Percentiles rank a stretch among this genome's conserved stretches.
Conservation (phyloP, 2,888 invertebrate species). For the Orchestes rusci region DNA sequence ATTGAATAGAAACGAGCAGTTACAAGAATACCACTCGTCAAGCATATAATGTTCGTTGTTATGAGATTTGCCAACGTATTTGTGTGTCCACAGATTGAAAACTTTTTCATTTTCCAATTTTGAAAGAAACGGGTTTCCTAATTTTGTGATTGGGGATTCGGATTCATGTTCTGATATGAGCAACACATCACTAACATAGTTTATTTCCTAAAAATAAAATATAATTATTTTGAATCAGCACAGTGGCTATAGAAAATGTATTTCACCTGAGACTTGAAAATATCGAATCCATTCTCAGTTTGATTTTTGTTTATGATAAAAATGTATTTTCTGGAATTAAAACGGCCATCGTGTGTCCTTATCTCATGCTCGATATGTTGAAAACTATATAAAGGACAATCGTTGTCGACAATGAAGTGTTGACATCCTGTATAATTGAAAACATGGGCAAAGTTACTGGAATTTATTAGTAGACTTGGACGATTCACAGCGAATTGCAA, state of each 20-base stretch:
- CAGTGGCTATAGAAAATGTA: too few species aligned
- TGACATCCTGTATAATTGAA: slow-evolving; percentile 32
- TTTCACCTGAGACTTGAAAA: slow-evolving; percentile 50
- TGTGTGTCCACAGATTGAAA: slow-evolving; percentile 29
- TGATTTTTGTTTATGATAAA: slow-evolving; percentile 58
- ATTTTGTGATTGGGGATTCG: too few species aligned
- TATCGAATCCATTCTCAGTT: slow-evolving; percentile 53
- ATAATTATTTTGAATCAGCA: too few species aligned
- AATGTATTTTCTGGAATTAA: slow-evolving; percentile 41
- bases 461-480: neutral
- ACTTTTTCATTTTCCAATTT: neutral
- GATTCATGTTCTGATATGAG: slow-evolving; percentile 42
- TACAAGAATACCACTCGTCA: slow-evolving; percentile 30
- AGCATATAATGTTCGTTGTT: slow-evolving; percentile 23
- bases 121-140: too few species aligned
- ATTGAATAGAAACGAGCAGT: slow-evolving; percentile 26
- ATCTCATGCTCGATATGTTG: slow-evolving; percentile 28
- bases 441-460: slow-evolving; percentile 11
- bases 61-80: slow-evolving; percentile 25
- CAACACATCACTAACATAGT: slow-evolving; percentile 34
- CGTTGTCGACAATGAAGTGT: slow-evolving; percentile 27
- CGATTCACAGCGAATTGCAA: neutral
- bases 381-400: slow-evolving; percentile 25
- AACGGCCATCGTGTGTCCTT: slow-evolving; percentile 4
- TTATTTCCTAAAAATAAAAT: slow-evolving; percentile 38